phyloP scores from a whole-genome alignment of 2,797 vertebrate species.

The Lepus townsendii region DNA sequence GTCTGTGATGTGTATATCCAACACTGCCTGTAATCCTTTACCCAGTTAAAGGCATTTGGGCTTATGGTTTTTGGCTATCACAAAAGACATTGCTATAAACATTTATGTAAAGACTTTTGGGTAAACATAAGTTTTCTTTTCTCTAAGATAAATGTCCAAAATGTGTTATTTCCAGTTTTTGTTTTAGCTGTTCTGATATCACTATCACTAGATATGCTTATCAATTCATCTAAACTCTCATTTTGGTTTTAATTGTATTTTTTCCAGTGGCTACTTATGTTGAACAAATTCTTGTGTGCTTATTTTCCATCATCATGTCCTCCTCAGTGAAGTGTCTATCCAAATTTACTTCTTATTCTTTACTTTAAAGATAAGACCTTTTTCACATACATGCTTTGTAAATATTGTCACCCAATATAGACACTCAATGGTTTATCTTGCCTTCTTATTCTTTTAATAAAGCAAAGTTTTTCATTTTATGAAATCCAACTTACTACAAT shows the following conservation, averaged over 20 bases:
- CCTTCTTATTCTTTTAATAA: not conserved
- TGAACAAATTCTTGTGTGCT: not conserved
- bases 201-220: not conserved
- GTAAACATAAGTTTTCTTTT: not conserved
- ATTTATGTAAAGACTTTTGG: not conserved
- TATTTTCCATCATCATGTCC: not conserved
- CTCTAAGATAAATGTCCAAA: not conserved
- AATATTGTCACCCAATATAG: not conserved
- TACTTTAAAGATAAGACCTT: not conserved
- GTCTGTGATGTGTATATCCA: not conserved
- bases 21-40: constrained; percentile 2
- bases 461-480: not conserved
- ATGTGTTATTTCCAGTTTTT: not conserved
- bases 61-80: not conserved
- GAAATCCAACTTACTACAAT: not conserved
- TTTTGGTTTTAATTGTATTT: not conserved
- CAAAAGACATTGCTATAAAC: constrained; percentile 12
- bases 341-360: not conserved
- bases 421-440: not conserved
- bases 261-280: not conserved
- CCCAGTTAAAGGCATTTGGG: not conserved
- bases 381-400: not conserved
- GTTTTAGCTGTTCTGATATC: not conserved
- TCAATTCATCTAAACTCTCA: not conserved
- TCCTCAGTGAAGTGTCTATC: not conserved